Evolutionary conservation across 1,140 invertebrate genomes (phyloP).

Genomic region (Drosophila nasuta): DNA sequence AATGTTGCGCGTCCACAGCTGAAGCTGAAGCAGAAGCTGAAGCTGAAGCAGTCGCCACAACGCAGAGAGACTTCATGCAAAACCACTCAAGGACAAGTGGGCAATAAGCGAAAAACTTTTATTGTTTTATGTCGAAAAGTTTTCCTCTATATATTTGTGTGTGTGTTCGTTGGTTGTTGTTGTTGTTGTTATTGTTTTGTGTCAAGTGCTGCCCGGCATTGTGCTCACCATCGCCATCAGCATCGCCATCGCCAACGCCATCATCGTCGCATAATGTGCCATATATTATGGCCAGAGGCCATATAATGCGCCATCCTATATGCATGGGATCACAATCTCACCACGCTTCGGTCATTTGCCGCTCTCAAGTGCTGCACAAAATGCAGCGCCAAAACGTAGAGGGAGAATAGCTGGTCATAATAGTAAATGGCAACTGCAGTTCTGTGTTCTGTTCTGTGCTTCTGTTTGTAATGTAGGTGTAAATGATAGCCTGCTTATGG

Average conservation of each 20-base stretch:
- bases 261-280: slow-evolving; percentile 59
- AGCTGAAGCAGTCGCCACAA: slow-evolving; percentile 6
- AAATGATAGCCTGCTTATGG: slow-evolving; percentile 63
- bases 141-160: slow-evolving; percentile 41
- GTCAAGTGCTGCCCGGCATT: slow-evolving; percentile 45
- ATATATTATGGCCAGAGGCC: slow-evolving; percentile 67
- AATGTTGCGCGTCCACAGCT: slow-evolving; percentile 52
- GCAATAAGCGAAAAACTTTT: slow-evolving; percentile 82
- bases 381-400: slow-evolving; percentile 29
- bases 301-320: slow-evolving; percentile 72
- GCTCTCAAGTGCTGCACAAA: slow-evolving; percentile 57
- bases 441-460: not conserved
- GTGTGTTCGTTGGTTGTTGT: not conserved
- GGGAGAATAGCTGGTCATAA: slow-evolving; percentile 13
- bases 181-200: slow-evolving; percentile 38
- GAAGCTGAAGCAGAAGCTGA: not conserved
- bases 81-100: slow-evolving; percentile 81
- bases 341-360: slow-evolving; percentile 51
- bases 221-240: not conserved
- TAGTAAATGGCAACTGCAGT: slow-evolving; percentile 36
- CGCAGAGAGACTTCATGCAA: slow-evolving; percentile 65
- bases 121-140: slow-evolving; percentile 78
- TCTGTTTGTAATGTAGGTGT: slow-evolving; percentile 54
- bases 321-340: slow-evolving; percentile 59
- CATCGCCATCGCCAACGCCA: slow-evolving; percentile 1